Percentiles rank a stretch among this genome's conserved stretches.
phyloP scores from a whole-genome alignment of 2,888 invertebrate species.

The Emesis russula region DNA sequence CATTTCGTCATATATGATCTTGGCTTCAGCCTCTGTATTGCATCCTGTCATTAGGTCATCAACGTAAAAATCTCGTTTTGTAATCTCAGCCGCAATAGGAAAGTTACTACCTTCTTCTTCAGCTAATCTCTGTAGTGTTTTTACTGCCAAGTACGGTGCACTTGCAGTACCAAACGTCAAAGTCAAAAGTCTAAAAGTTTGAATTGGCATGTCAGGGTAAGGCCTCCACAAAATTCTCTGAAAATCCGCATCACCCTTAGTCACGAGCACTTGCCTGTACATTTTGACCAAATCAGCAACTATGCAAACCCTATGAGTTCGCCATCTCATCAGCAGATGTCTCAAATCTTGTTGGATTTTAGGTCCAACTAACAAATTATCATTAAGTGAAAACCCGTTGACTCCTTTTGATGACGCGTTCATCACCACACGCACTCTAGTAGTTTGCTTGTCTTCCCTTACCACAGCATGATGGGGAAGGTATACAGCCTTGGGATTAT shows the following conservation, averaged over 20 bases:
- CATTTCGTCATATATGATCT: no score
- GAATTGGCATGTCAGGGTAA: neutral
- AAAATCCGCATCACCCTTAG: no score
- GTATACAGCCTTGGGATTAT: neutral
- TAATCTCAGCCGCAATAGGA: slow-evolving; percentile 47
- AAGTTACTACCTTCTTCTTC: slow-evolving; percentile 38
- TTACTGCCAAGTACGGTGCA: slow-evolving; percentile 76
- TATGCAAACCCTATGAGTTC: neutral
- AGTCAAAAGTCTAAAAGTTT: slow-evolving; percentile 91
- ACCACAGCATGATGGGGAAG: neutral
- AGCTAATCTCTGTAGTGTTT: slow-evolving; percentile 65
- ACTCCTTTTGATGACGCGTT: no score
- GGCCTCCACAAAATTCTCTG: slow-evolving; percentile 12
- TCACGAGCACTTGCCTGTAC: neutral
- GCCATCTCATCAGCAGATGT: slow-evolving; percentile 7
- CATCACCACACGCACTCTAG: neutral
- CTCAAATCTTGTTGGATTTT: neutral
- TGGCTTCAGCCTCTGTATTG: no score
- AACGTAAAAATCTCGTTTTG: slow-evolving; percentile 66
- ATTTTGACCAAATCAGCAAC: slow-evolving; percentile 3
- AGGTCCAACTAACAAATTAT: neutral
- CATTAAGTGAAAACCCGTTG: neutral
- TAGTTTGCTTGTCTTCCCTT: neutral
- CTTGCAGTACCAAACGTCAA: slow-evolving; percentile 93
- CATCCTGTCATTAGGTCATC: slow-evolving; percentile 56